Conservation (phyloP, 1,140 invertebrate species). For the Phymorhynchus buccinoides region DNA sequence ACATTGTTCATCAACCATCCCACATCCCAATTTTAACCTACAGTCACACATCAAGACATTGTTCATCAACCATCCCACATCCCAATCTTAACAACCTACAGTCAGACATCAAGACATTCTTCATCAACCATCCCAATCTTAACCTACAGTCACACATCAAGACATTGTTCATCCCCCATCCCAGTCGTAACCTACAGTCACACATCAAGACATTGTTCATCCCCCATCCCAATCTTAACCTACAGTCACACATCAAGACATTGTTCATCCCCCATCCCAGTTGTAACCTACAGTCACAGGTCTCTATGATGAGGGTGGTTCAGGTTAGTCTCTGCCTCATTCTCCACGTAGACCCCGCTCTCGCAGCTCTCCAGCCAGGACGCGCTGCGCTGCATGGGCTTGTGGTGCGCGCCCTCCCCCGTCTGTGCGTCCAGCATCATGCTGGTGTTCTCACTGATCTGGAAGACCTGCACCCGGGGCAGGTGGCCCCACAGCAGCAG, state of each 20-base stretch:
- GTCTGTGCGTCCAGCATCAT: conserved; percentile 40
- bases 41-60: background rate
- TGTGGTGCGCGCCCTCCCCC: conserved; percentile 28
- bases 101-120: too few species aligned
- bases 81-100: background rate
- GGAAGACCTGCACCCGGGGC: conserved; percentile 53
- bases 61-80: too few species aligned
- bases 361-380: conserved; percentile 65
- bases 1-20: background rate
- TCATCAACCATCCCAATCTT: background rate
- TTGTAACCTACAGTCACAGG: conserved; percentile 23
- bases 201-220: too few species aligned
- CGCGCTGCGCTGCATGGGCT: conserved; percentile 56
- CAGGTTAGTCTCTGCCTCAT: conserved; percentile 46
- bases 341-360: conserved; percentile 63
- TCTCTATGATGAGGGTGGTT: conserved; percentile 38
- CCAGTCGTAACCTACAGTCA: too few species aligned
- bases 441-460: conserved; percentile 55
- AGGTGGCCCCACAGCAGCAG: conserved; percentile 52
- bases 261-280: too few species aligned
- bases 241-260: too few species aligned
- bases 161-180: too few species aligned
- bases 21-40: background rate
- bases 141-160: background rate
- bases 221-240: too few species aligned